Evolutionary conservation across 2,888 invertebrate species (phyloP).

Genomic region (Agriopis marginaria): DNA sequence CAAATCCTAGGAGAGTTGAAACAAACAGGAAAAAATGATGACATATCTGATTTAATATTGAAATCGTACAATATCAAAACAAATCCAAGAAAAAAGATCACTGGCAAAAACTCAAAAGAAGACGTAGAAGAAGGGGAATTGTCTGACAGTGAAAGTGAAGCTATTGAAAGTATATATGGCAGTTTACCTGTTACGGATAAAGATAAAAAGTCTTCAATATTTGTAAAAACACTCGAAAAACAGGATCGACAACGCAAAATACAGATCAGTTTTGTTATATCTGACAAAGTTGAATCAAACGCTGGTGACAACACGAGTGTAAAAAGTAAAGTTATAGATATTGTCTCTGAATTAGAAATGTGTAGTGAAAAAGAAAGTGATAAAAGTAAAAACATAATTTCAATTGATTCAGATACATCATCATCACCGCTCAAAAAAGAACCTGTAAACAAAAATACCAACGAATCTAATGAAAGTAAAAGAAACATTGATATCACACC

Average conservation of each 20-base stretch:
- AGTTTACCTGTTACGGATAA: constrained; percentile 68
- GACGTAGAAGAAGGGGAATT: constrained; percentile 81
- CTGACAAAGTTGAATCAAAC: constrained; percentile 43
- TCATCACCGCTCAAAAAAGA: constrained; percentile 26
- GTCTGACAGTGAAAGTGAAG: constrained; percentile 81
- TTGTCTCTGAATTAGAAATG: constrained; percentile 65
- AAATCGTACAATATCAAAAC: constrained; percentile 70
- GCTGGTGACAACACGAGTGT: constrained; percentile 20
- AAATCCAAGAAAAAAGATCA: constrained; percentile 45
- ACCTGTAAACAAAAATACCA: background rate
- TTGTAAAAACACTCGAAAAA: constrained; percentile 47
- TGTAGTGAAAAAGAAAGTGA: constrained; percentile 47
- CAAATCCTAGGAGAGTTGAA: constrained; percentile 81
- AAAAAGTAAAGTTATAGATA: constrained; percentile 44
- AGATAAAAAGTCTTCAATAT: constrained; percentile 43
- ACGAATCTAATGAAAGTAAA: background rate
- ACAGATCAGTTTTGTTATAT: constrained; percentile 71
- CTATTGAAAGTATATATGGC: constrained; percentile 76
- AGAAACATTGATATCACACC: constrained; percentile 1
- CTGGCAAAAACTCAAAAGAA: constrained; percentile 20
- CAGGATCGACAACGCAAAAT: constrained; percentile 67
- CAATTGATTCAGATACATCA: constrained; percentile 32
- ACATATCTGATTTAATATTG: constrained; percentile 78
- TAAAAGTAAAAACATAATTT: constrained; percentile 35
- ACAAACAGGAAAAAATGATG: constrained; percentile 75